phyloP scores from a whole-genome alignment of 2,797 vertebrate species.

The Danio kyathit region DNA sequence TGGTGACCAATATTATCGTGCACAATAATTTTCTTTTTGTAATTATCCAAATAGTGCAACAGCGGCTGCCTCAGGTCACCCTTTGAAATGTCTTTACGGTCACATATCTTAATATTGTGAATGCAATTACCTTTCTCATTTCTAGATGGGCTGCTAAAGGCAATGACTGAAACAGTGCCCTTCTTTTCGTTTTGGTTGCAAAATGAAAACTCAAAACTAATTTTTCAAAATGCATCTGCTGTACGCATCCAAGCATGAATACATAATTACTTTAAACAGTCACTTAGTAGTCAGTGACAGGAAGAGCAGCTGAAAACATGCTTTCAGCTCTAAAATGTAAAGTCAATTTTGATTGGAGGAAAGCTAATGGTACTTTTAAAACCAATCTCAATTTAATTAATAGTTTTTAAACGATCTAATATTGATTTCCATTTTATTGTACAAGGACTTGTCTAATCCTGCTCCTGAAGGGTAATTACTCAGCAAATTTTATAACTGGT shows the following conservation, averaged over 20 bases:
- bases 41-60: conserved; percentile 64
- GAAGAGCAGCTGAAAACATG: conserved; percentile 2
- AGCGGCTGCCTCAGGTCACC: conserved; percentile 56
- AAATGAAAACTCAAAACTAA: conserved; percentile 25
- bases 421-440: not conserved
- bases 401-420: not conserved
- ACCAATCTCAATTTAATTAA: not conserved
- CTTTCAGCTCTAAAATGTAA: not conserved
- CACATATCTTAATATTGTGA: conserved; percentile 55
- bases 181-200: conserved; percentile 8
- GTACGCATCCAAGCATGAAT: conserved; percentile 7
- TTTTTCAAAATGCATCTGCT: not conserved
- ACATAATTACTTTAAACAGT: conserved; percentile 6
- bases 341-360: too few species aligned
- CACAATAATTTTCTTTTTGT: conserved; percentile 38
- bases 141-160: conserved; percentile 57
- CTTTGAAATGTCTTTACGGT: conserved; percentile 56
- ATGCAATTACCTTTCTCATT: conserved; percentile 70
- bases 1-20: conserved; percentile 22
- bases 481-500: not conserved
- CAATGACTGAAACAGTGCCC: not conserved
- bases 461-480: too few species aligned
- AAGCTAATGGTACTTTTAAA: not conserved
- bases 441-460: not conserved
- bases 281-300: not conserved